These are phyloP conservation scores for Plodia interpunctella DNA, from an alignment of 1,140 invertebrate species.

Conservation along the genomic window DNA sequence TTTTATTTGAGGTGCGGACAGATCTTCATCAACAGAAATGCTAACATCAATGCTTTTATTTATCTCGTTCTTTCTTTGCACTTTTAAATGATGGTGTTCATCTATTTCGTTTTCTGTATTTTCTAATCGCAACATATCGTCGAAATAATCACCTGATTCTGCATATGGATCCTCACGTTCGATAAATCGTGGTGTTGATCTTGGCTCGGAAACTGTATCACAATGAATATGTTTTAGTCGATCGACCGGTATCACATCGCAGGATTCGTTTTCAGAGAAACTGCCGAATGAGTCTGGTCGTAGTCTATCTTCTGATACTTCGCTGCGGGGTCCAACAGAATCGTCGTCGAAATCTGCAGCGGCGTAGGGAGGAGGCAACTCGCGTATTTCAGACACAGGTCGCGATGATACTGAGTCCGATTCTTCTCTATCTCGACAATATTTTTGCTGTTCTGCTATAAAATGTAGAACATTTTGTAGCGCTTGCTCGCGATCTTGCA, in stretches of 20 bases:
- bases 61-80: constrained; percentile 74
- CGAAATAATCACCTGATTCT: constrained; percentile 62
- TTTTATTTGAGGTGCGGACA: constrained; percentile 29
- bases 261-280: constrained; percentile 69
- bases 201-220: constrained; percentile 64
- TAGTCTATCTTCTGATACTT: constrained; percentile 65
- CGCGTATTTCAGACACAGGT: constrained; percentile 72
- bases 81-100: constrained; percentile 63
- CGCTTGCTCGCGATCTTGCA: constrained; percentile 82
- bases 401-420: constrained; percentile 76
- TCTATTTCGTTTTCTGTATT: constrained; percentile 69
- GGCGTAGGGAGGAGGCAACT: constrained; percentile 70
- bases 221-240: constrained; percentile 44
- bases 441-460: constrained; percentile 87
- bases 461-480: constrained; percentile 85
- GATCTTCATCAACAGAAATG: constrained; percentile 39
- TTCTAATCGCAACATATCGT: constrained; percentile 52
- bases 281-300: constrained; percentile 68
- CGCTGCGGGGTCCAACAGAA: constrained; percentile 64
- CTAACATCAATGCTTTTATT: constrained; percentile 63
- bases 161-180: constrained; percentile 64
- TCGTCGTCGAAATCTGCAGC: constrained; percentile 68
- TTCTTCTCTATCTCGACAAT: constrained; percentile 78
- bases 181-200: constrained; percentile 62
- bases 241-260: constrained; percentile 50